These are phyloP conservation scores for Euproctis similis DNA, from an alignment of 2,888 invertebrate genomes.

Conservation along the genomic window DNA sequence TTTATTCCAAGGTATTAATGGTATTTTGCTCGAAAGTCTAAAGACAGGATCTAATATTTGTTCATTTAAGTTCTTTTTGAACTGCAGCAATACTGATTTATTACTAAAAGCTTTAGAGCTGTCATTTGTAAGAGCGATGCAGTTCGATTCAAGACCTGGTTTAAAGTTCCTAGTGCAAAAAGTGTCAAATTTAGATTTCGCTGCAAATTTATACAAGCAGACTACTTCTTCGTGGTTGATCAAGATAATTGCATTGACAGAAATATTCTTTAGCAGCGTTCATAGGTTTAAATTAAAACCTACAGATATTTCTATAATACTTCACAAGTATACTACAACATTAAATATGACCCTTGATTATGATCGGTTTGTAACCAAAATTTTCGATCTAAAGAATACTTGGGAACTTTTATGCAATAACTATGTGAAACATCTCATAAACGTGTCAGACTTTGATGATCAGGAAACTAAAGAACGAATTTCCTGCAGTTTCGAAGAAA, in stretches of 20 bases:
- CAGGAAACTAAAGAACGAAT: constrained; percentile 47
- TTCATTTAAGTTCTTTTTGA: constrained; percentile 68
- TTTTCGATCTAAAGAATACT: constrained; percentile 77
- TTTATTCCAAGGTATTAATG: constrained; percentile 78
- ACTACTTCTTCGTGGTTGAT: constrained; percentile 95
- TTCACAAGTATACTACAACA: constrained; percentile 75
- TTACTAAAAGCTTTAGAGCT: constrained; percentile 86
- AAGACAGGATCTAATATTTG: constrained; percentile 61
- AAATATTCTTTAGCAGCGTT: constrained; percentile 86
- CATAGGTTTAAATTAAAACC: constrained; percentile 78
- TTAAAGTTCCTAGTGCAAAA: constrained; percentile 96
- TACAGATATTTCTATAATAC: constrained; percentile 77
- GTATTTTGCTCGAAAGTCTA: constrained; percentile 73
- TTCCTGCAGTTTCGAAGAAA: constrained; percentile 56
- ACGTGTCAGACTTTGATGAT: constrained; percentile 58
- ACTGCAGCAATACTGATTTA: constrained; percentile 79
- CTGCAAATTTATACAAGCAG: constrained; percentile 94
- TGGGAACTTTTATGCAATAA: constrained; percentile 78
- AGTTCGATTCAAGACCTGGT: constrained; percentile 93
- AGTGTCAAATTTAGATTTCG: constrained; percentile 88
- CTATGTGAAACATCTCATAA: constrained; percentile 68
- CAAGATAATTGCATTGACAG: constrained; percentile 89
- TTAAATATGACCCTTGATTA: constrained; percentile 71
- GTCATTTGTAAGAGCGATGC: constrained; percentile 87
- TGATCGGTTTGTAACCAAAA: constrained; percentile 76